These are phyloP conservation scores for Ptyas mucosa DNA, from an alignment of 2,113 vertebrate species.

Conservation along the genomic window DNA sequence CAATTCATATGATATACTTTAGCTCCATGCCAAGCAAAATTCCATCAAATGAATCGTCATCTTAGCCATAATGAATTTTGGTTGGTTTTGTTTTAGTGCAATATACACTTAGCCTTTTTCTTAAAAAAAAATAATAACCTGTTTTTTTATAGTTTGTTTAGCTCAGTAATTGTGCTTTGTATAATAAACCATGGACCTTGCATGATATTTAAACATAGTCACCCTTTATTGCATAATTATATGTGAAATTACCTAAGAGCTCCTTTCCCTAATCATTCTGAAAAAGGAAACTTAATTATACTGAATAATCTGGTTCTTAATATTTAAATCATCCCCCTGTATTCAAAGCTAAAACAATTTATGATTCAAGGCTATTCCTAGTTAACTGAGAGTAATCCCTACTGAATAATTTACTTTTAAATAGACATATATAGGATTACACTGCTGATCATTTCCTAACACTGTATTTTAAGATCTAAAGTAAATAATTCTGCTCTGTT, in stretches of 20 bases:
- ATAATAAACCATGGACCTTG: not conserved
- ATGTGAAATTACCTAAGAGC: not conserved
- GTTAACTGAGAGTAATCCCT: not conserved
- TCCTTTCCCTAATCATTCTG: not conserved
- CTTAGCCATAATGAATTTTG: not conserved
- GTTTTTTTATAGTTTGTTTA: not conserved
- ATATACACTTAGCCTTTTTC: not conserved
- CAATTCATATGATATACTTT: not conserved
- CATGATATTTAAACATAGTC: not conserved
- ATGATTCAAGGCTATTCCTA: not conserved
- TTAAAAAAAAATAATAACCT: not conserved
- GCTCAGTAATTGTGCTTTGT: not conserved
- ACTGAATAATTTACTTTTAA: not conserved
- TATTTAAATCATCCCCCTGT: not conserved
- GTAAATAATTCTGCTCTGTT: not conserved
- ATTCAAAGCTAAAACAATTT: not conserved
- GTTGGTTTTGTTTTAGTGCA: not conserved
- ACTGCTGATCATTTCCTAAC: not conserved
- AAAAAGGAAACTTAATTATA: not conserved
- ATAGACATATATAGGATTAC: not conserved
- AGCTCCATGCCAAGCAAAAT: not conserved
- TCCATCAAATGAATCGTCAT: not conserved
- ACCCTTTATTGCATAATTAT: not conserved
- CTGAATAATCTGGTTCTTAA: not conserved
- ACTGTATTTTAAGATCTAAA: not conserved